A percentile compares a stretch with the other conserved stretches of the same genome.
Conservation (phyloP, 2,888 invertebrate species). For the Dichetophora obliterata region DNA sequence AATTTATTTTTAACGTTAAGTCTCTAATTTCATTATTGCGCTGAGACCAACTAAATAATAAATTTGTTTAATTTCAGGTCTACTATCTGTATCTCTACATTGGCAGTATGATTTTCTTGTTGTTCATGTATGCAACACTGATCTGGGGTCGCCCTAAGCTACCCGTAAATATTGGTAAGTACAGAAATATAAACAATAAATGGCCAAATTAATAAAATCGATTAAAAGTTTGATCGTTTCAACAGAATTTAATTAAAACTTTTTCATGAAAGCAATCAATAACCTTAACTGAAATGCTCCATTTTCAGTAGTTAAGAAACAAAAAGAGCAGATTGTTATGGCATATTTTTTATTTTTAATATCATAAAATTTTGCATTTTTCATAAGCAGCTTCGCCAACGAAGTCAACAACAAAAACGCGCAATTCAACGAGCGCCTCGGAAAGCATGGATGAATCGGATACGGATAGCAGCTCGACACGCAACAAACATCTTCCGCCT, state of each 20-base stretch:
- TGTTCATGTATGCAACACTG: slow-evolving; percentile 87
- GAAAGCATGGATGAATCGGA: slow-evolving; percentile 75
- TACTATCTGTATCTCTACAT: slow-evolving; percentile 90
- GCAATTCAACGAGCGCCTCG: slow-evolving; percentile 64
- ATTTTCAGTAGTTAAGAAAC: neutral
- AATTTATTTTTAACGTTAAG: too few species aligned
- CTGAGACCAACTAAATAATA: neutral
- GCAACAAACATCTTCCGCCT: slow-evolving; percentile 69
- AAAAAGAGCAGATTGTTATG: neutral
- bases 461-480: slow-evolving; percentile 68
- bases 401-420: slow-evolving; percentile 62
- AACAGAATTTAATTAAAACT: slow-evolving; percentile 18
- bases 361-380: neutral
- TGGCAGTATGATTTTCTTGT: slow-evolving; percentile 86
- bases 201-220: neutral
- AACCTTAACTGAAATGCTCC: neutral
- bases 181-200: slow-evolving; percentile 2
- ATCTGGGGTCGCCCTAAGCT: slow-evolving; percentile 76
- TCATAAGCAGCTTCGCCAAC: slow-evolving; percentile 61
- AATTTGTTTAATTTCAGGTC: slow-evolving; percentile 72
- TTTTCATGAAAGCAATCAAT: neutral
- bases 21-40: too few species aligned
- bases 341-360: neutral
- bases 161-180: slow-evolving; percentile 73
- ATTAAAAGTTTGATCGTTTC: neutral